phyloP scores from a whole-genome alignment of 1,140 invertebrate species.

The Parapsyche elsis region DNA sequence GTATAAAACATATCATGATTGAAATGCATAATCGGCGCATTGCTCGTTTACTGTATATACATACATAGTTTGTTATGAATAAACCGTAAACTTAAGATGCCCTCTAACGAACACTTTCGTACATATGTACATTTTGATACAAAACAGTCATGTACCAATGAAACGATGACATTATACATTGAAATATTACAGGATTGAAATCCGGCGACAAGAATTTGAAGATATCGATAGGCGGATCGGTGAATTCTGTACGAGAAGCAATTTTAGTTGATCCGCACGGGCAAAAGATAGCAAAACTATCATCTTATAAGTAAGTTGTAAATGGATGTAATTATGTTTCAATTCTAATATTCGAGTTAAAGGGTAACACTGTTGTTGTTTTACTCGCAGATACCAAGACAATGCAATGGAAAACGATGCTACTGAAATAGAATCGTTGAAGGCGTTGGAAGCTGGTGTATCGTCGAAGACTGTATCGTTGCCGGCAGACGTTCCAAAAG shows the following conservation, averaged over 20 bases:
- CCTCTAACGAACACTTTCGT: too few species aligned
- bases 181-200: slow-evolving; percentile 45
- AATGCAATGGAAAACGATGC: slow-evolving; percentile 19
- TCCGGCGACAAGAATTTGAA: slow-evolving; percentile 56
- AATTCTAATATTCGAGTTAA: not conserved
- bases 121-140: too few species aligned
- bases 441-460: slow-evolving; percentile 40
- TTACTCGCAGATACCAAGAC: slow-evolving; percentile 20
- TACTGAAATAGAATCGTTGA: slow-evolving; percentile 43
- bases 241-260: slow-evolving; percentile 62
- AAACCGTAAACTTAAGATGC: too few species aligned
- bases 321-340: too few species aligned
- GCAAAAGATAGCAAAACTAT: slow-evolving; percentile 60
- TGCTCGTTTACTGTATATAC: too few species aligned
- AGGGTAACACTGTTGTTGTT: not conserved
- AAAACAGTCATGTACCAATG: too few species aligned
- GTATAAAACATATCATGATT: too few species aligned
- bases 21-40: too few species aligned
- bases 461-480: slow-evolving; percentile 15
- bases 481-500: slow-evolving; percentile 31
- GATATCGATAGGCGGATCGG: slow-evolving; percentile 59
- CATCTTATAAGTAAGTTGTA: slow-evolving; percentile 61
- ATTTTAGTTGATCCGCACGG: slow-evolving; percentile 62
- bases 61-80: too few species aligned
- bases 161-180: not conserved